Evolutionary conservation across 2,113 vertebrate species (phyloP), one percentile per base, ranked within the genome.

Genomic region (Zosterops lateralis): DNA sequence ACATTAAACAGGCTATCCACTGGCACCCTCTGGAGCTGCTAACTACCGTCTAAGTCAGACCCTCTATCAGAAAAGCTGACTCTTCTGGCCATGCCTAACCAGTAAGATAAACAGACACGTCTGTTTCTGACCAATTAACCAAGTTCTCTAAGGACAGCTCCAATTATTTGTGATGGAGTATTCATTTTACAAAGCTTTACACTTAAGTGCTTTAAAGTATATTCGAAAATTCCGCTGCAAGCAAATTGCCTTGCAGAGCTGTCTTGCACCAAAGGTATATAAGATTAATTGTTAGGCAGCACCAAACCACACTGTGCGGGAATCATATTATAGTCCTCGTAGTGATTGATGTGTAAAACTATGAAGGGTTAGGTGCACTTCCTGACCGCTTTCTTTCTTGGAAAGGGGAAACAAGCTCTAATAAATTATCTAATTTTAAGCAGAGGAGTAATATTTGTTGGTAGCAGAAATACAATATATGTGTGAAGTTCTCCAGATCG

Each of bases 111-210:
- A 81, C 42, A 42, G 10, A 72, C 32, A 44, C 31, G 36, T 45
- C 48, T 89, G 64, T 87, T 93, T 85, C 86, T 89, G 61, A 66
- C 61, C 68, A 79, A n/a, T 36, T 94, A 85, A 19, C 26, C 26
- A n/a, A 4, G n/a, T 73, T 56, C 28, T 82, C 44, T 65, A 70
- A 57, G 77, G 34, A 65, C 19, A 64, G 31, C 29, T 91, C 26
- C 82, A 47, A 75, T 82, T 93, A 51, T 66, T 75, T 87, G 8
- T 44, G 61, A 89, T 47, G 17, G 60, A 82, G 83, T 80, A 80
- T 88, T 96, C 21, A 53, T 92, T 95, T 88, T 81, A 88, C 51
- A 71, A 79, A 84, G 26, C 44, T 89, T 91, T 94, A 87, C 38
- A n/a, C 7, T 51, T 47, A 68, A 71, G 54, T 44, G 58, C 74